These are phyloP conservation scores for Pocota personata DNA, from an alignment of 2,888 invertebrate genomes.

Conservation along the genomic window DNA sequence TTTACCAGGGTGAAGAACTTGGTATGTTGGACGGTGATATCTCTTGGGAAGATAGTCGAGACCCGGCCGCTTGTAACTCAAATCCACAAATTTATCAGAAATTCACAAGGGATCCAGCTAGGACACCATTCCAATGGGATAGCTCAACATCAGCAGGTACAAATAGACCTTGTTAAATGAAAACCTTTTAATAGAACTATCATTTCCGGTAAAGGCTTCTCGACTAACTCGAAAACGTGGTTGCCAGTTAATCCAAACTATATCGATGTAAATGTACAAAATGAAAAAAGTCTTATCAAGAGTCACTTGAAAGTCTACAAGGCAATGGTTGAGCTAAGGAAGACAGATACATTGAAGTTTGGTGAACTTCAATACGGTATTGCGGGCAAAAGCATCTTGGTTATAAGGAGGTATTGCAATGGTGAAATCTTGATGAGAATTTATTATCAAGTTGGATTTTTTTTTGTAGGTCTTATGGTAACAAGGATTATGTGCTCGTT, in stretches of 20 bases:
- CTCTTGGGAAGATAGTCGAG: constrained; percentile 85
- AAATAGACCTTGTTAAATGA: background rate
- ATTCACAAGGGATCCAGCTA: constrained; percentile 86
- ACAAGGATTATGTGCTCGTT: constrained; percentile 82
- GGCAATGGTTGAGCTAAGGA: constrained; percentile 83
- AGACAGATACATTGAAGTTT: constrained; percentile 77
- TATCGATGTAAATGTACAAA: constrained; percentile 84
- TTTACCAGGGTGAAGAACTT: constrained; percentile 84
- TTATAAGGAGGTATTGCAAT: constrained; percentile 77
- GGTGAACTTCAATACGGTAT: constrained; percentile 77
- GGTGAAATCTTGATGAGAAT: background rate
- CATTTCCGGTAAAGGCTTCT: constrained; percentile 79
- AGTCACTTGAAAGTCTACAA: constrained; percentile 87
- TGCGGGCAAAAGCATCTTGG: constrained; percentile 77
- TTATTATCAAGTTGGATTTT: background rate
- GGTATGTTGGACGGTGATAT: constrained; percentile 83
- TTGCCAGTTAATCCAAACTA: constrained; percentile 85
- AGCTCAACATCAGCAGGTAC: constrained; percentile 78
- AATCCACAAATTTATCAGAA: constrained; percentile 84
- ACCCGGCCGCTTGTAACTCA: constrained; percentile 84
- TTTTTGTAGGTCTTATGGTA: constrained; percentile 30
- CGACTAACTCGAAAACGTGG: constrained; percentile 79
- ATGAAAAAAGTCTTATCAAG: constrained; percentile 81
- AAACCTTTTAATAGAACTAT: background rate
- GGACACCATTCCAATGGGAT: constrained; percentile 87